Evolutionary conservation across 1,140 invertebrate species (phyloP).

Genomic region (Bombus difficillimus): DNA sequence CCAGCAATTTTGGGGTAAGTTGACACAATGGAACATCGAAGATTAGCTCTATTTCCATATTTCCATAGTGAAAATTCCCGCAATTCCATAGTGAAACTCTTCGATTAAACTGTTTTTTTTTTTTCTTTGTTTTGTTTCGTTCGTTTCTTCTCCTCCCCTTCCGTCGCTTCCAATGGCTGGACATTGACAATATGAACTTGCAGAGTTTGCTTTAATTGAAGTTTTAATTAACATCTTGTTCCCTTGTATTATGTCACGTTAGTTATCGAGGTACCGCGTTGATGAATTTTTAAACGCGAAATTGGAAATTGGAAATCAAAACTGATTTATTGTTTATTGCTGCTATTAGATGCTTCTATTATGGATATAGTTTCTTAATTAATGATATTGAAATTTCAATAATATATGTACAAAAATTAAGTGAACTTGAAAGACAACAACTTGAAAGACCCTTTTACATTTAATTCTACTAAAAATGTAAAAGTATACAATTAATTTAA

Average conservation of each 20-base stretch:
- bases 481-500: neutral
- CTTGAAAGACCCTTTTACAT: neutral
- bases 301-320: no score
- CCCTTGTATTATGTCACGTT: no score
- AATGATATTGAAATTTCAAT: neutral
- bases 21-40: slow-evolving; percentile 5
- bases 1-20: slow-evolving; percentile 99
- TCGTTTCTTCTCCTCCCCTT: neutral
- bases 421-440: no score
- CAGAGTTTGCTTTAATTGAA: slow-evolving; percentile 48
- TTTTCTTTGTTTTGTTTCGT: neutral
- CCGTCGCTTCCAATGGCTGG: no score
- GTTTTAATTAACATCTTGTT: slow-evolving; percentile 65
- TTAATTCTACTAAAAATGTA: neutral
- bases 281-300: neutral
- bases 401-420: no score
- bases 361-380: neutral
- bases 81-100: slow-evolving; percentile 40
- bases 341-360: no score
- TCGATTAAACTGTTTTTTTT: neutral
- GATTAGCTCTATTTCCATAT: no score
- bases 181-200: slow-evolving; percentile 1
- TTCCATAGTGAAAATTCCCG: no score
- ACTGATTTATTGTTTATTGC: no score
- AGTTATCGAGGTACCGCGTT: no score